Conservation (phyloP, 2,888 invertebrate genomes). For the Trissoscelio sp. region DNA sequence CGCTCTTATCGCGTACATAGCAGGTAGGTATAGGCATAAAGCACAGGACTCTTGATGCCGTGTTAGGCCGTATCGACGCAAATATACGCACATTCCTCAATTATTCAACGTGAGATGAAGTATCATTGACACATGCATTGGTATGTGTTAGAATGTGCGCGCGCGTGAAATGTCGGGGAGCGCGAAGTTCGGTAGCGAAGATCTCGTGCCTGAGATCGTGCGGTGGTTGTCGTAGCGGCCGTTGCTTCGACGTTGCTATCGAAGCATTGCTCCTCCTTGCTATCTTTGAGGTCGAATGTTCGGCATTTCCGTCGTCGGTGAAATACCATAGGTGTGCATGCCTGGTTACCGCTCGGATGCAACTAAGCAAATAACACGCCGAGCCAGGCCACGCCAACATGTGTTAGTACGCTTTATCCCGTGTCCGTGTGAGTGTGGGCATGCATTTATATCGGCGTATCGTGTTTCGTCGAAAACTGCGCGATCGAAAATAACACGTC, state of each 20-base stretch:
- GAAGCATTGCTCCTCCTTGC: constrained; percentile 61
- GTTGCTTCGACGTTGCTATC: constrained; percentile 50
- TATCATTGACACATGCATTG: constrained; percentile 36
- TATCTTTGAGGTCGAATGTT: constrained; percentile 69
- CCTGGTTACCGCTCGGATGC: constrained; percentile 52
- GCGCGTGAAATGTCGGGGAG: constrained; percentile 54
- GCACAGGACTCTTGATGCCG: not conserved
- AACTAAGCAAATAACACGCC: constrained; percentile 61
- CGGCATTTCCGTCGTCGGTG: constrained; percentile 69
- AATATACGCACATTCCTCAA: constrained; percentile 42
- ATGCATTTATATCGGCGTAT: constrained; percentile 55
- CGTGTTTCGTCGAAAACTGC: constrained; percentile 28
- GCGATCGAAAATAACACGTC: constrained; percentile 25
- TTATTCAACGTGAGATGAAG: constrained; percentile 51
- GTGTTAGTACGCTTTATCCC: constrained; percentile 21
- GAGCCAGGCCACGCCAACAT: not conserved
- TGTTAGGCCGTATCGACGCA: constrained; percentile 8
- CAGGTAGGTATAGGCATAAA: constrained; percentile 25
- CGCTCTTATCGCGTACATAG: constrained; percentile 10
- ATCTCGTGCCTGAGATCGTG: constrained; percentile 42
- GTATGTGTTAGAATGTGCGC: constrained; percentile 53
- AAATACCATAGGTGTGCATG: constrained; percentile 66
- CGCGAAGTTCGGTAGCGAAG: constrained; percentile 21
- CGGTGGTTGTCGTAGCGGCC: constrained; percentile 38
- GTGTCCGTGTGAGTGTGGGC: not conserved